These are phyloP conservation scores for Drosophila murphyi DNA, from an alignment of 1,140 invertebrate species.

Conservation along the genomic window DNA sequence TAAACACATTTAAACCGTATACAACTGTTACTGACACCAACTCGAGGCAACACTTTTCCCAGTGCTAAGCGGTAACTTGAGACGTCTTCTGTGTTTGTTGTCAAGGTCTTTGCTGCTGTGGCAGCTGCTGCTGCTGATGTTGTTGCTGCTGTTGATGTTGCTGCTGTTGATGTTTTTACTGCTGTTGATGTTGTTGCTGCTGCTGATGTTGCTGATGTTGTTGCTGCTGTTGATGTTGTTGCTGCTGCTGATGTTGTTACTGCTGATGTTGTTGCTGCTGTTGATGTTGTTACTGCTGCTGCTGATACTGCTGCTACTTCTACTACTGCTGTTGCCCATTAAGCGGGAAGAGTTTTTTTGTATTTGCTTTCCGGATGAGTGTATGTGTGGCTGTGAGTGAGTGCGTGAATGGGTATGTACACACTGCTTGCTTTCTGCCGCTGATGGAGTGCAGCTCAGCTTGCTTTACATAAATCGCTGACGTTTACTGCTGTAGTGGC, in stretches of 20 bases:
- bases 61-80: too few relatives aligned
- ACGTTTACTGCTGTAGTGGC: constrained; percentile 85
- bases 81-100: too few relatives aligned
- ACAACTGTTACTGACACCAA: too few relatives aligned
- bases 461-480: constrained; percentile 85
- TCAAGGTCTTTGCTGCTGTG: too few relatives aligned
- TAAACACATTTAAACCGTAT: too few relatives aligned
- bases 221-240: too few relatives aligned
- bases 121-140: not conserved
- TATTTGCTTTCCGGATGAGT: constrained; percentile 14
- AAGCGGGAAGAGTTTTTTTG: constrained; percentile 1
- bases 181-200: not conserved
- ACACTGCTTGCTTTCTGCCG: constrained; percentile 5
- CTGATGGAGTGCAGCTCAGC: not conserved
- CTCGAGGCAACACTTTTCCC: too few relatives aligned
- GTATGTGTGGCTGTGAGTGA: constrained; percentile 8
- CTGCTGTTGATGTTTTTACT: not conserved
- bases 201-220: too few relatives aligned
- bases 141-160: not conserved
- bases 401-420: constrained; percentile 3
- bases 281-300: not conserved
- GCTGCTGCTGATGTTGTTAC: not conserved
- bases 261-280: too few relatives aligned
- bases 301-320: not conserved
- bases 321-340: not conserved